Evolutionary conservation across 2,888 invertebrate species (phyloP).

Genomic region (Drosophila melanocephala): DNA sequence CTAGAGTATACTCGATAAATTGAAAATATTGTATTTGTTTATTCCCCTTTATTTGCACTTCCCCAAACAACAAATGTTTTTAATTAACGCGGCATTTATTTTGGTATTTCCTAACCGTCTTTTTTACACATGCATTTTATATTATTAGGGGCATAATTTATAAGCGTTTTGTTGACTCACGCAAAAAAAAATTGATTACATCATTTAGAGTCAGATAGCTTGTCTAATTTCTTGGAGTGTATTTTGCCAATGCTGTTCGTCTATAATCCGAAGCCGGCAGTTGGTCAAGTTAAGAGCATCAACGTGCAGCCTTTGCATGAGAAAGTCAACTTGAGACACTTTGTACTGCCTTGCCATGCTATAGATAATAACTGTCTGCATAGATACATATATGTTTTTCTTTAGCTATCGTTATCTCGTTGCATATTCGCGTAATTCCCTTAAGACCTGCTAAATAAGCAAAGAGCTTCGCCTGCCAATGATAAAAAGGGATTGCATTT

Average conservation of each 20-base stretch:
- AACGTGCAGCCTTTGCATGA: neutral
- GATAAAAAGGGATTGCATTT: conserved; percentile 7
- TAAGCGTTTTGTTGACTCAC: neutral
- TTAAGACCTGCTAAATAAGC: neutral
- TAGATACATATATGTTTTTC: neutral
- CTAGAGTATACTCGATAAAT: neutral
- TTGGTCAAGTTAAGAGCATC: conserved; percentile 5
- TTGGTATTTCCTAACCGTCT: too few species aligned
- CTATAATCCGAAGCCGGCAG: conserved; percentile 4
- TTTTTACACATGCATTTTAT: neutral
- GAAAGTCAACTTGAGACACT: too few species aligned
- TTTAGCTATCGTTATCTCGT: neutral
- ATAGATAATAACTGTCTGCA: neutral
- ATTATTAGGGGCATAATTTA: neutral
- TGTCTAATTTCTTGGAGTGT: neutral
- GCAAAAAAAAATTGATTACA: neutral
- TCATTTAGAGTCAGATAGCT: neutral
- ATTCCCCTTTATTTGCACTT: neutral
- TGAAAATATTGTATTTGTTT: too few species aligned
- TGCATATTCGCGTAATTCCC: neutral
- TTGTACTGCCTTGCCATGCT: neutral
- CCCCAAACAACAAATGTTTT: neutral
- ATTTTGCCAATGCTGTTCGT: neutral
- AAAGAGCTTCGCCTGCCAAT: neutral
- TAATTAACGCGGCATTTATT: neutral